Evolutionary conservation across 2,888 invertebrate species (phyloP), one percentile per base, ranked within the genome.

Genomic region (Polydrusus pterygomalis): DNA sequence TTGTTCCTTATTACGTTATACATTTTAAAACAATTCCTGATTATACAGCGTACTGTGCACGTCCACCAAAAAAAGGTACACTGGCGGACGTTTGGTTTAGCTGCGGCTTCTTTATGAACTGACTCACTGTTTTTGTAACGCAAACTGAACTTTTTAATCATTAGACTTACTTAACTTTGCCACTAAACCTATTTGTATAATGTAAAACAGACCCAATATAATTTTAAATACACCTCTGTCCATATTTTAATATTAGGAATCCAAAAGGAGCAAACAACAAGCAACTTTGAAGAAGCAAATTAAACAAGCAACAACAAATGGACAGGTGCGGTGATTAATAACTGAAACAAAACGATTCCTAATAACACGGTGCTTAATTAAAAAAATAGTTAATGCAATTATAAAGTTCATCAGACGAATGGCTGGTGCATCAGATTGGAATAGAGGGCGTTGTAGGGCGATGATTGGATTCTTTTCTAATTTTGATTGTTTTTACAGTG

Each of bases 291-390:
- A 34, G 67, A 51, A 67, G 67, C 51, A 67, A 67, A 67, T 67
- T 67, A 67, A 67, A 67, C 67, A 54, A 67, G n/a, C 49, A 51
- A 40, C 51, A 67, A 51, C 65, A 65, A 49, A 67, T 54, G 54
- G 67, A 67, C 67, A 67, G 67, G 67, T 67, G 67, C 67, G 54
- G 67, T 67, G 67, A 67, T 67, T 67, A 67, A 67, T 67, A 67
- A 67, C 67, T 67, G 34, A 34, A 67, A 67, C 67, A 67, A 67
- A 67, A 67, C 67, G 67, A 67, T 40, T 54, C 67, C 47, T 67
- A 67, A 67, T 67, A 67, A 67, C 54, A 67, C 34, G 20, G 67
- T 54, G 54, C 67, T 67, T 67, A 67, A 54, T 67, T 67, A 67
- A 67, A 67, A 43, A 67, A 67, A 51, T 67, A 54, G 67, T 40